Evolutionary conservation across 2,113 vertebrate species (phyloP).

Genomic region (Gnathonemus longibarbis): DNA sequence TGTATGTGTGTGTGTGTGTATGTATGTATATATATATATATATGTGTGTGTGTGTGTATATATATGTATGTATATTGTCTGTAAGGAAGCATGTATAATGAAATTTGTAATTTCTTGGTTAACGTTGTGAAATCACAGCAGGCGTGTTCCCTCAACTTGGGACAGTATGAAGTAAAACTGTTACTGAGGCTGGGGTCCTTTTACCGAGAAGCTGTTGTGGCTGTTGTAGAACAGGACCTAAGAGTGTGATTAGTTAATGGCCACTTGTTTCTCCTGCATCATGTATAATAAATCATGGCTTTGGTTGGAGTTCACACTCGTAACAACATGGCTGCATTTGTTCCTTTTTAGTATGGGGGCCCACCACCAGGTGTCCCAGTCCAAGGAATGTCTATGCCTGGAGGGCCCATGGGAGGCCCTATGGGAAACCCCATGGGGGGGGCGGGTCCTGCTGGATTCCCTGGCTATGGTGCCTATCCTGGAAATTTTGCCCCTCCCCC

Average conservation of each 20-base stretch:
- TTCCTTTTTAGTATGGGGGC: conserved; percentile 54
- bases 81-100: background rate
- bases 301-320: background rate
- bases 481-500: conserved; percentile 48
- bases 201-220: background rate
- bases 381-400: conserved; percentile 44
- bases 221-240: background rate
- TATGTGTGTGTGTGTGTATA: no score
- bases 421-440: conserved; percentile 27
- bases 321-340: background rate
- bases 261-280: background rate
- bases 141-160: background rate
- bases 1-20: no score
- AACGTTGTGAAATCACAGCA: background rate
- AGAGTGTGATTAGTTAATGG: background rate
- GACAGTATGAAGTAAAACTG: background rate
- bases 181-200: background rate
- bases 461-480: conserved; percentile 50
- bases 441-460: conserved; percentile 32
- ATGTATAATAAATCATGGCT: background rate
- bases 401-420: conserved; percentile 30
- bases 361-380: conserved; percentile 56
- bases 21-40: background rate
- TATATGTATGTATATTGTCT: background rate
- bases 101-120: background rate